Evolutionary conservation across 2,113 vertebrate species (phyloP).

Genomic region (Rhineura floridana): DNA sequence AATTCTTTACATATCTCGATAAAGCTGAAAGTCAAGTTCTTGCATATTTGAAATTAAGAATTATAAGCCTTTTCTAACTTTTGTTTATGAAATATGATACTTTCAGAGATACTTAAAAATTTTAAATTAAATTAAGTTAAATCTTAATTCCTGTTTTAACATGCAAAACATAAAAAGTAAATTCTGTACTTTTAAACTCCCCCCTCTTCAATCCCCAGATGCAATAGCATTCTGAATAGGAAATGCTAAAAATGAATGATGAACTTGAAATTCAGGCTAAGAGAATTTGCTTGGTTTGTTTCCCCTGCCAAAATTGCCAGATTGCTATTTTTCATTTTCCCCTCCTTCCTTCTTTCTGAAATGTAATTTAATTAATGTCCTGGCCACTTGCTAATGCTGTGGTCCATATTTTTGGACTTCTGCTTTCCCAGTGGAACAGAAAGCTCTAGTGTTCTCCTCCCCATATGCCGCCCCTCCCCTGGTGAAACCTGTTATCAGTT

Average conservation of each 20-base stretch:
- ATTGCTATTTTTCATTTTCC: slow-evolving; percentile 15
- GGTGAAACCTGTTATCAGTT: slow-evolving; percentile 50
- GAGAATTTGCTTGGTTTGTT: not conserved
- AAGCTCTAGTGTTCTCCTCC: not conserved
- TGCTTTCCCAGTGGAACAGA: slow-evolving; percentile 9
- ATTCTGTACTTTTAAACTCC: not conserved
- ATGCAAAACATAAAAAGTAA: not conserved
- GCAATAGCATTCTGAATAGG: not conserved
- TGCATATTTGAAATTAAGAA: not conserved
- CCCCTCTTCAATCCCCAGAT: not conserved
- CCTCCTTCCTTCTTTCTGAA: not conserved
- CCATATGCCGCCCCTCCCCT: not conserved
- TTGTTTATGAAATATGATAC: no score
- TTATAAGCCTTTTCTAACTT: not conserved
- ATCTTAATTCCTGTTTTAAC: not conserved
- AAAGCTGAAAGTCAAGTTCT: not conserved
- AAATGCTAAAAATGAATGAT: not conserved
- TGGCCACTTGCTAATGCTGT: not conserved
- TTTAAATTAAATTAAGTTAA: not conserved
- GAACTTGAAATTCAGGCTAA: not conserved
- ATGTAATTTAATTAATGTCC: slow-evolving; percentile 8
- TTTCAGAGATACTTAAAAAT: not conserved
- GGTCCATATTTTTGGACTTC: slow-evolving; percentile 7
- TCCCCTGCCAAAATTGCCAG: slow-evolving; percentile 8
- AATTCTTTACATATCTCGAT: not conserved